Conservation (phyloP, 2,113 vertebrate genomes). For the Nothocercus nigrocapillus region DNA sequence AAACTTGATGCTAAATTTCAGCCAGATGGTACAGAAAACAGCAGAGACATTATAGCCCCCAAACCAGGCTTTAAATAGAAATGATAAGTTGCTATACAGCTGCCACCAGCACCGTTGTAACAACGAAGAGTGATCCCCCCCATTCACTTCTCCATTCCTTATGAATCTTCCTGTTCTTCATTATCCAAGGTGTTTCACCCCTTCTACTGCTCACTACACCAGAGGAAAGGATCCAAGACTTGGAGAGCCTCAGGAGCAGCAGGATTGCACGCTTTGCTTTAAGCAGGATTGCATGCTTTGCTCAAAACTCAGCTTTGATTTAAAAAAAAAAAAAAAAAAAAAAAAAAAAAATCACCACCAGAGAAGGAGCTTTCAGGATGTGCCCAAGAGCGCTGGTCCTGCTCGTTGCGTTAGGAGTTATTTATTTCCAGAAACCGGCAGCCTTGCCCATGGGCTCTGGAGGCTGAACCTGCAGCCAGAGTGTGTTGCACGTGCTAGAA, state of each 20-base stretch:
- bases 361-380: rapidly evolving
- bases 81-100: constrained; percentile 29
- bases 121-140: constrained; percentile 39
- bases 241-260: neutral
- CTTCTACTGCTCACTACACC: neutral
- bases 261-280: neutral
- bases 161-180: neutral
- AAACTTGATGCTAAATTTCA: constrained; percentile 60
- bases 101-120: constrained; percentile 29
- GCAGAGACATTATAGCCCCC: constrained; percentile 37
- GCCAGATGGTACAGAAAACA: constrained; percentile 54
- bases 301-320: neutral
- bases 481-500: too few relatives aligned
- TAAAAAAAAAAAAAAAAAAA: too few relatives aligned
- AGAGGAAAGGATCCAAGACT: neutral
- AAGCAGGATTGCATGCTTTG: too few relatives aligned
- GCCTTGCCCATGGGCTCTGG: neutral
- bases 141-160: neutral
- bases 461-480: neutral
- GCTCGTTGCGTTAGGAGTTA: rapidly evolving
- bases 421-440: neutral
- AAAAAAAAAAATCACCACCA: neutral
- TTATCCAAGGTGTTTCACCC: neutral
- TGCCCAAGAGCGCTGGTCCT: neutral
- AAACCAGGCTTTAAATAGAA: constrained; percentile 52